Percentiles rank a stretch among this genome's conserved stretches.
Conservation (phyloP, 1,140 invertebrate species). For the Lamellibrachia luymesi region DNA sequence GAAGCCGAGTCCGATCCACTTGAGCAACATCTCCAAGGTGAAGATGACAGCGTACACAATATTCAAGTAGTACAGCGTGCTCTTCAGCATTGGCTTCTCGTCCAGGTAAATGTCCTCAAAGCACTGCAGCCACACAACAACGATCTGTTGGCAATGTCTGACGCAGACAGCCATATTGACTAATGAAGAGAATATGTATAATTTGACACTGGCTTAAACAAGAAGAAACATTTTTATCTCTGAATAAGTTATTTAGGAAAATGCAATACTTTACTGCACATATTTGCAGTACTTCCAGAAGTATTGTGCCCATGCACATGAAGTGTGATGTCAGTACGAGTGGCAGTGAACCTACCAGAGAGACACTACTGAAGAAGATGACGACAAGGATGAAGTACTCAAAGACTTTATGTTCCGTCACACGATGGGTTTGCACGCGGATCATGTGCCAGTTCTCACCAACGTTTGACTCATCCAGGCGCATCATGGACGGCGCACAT, state of each 20-base stretch:
- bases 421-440: conserved; percentile 56
- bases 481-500: background rate
- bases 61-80: conserved; percentile 94
- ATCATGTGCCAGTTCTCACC: background rate
- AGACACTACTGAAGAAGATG: conserved; percentile 94
- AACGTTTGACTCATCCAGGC: background rate
- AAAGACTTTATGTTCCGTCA: conserved; percentile 98
- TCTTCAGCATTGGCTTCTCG: conserved; percentile 78
- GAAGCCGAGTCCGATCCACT: conserved; percentile 94
- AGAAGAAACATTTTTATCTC: no score
- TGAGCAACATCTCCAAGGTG: conserved; percentile 97
- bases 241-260: no score
- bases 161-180: background rate
- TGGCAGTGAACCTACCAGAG: conserved; percentile 70
- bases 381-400: conserved; percentile 96
- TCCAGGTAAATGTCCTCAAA: conserved; percentile 91
- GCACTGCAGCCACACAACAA: conserved; percentile 64
- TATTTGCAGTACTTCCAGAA: no score
- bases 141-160: background rate
- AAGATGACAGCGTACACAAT: conserved; percentile 97
- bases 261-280: no score
- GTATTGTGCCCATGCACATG: background rate
- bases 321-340: background rate
- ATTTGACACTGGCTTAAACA: background rate
- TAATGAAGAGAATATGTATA: background rate